phyloP scores from a whole-genome alignment of 30 jellyfish, hydroid and myxozoan species.

The Turritopsis dohrnii region DNA sequence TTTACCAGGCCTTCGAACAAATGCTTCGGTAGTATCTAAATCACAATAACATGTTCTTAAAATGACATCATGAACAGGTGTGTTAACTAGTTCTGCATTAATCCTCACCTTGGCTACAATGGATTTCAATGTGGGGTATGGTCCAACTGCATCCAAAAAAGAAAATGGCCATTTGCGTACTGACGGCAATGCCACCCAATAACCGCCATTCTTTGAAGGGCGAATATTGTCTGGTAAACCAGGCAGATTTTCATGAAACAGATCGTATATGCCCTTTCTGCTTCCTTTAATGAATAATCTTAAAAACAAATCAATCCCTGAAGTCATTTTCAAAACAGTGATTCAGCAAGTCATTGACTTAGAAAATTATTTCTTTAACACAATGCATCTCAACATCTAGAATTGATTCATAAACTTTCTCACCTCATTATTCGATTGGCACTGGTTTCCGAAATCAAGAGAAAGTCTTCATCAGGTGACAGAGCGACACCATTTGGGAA shows the following conservation, averaged over 20 bases:
- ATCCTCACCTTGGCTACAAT: conserved; percentile 66
- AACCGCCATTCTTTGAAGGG: conserved; percentile 73
- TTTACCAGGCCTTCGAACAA: conserved; percentile 58
- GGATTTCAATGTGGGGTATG: conserved; percentile 73
- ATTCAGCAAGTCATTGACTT: too few species aligned
- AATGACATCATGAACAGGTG: too few species aligned
- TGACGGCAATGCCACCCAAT: conserved; percentile 93
- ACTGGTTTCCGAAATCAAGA: conserved; percentile 77
- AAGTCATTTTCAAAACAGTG: background rate
- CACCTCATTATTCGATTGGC: conserved; percentile 83
- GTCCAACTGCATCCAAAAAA: conserved; percentile 72
- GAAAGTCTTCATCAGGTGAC: conserved; percentile 90
- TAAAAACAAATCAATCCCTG: background rate
- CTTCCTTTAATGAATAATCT: conserved; percentile 78
- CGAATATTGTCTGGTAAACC: conserved; percentile 95
- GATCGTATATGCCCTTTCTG: conserved; percentile 80
- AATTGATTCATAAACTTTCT: background rate
- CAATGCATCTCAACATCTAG: too few species aligned
- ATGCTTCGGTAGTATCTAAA: conserved; percentile 74
- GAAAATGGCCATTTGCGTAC: conserved; percentile 94
- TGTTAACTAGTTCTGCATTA: background rate
- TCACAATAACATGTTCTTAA: too few species aligned
- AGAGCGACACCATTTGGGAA: conserved; percentile 80
- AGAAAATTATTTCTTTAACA: background rate
- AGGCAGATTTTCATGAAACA: conserved; percentile 84